phyloP scores from a whole-genome alignment of 2,113 vertebrate species.

The Edolisoma coerulescens region DNA sequence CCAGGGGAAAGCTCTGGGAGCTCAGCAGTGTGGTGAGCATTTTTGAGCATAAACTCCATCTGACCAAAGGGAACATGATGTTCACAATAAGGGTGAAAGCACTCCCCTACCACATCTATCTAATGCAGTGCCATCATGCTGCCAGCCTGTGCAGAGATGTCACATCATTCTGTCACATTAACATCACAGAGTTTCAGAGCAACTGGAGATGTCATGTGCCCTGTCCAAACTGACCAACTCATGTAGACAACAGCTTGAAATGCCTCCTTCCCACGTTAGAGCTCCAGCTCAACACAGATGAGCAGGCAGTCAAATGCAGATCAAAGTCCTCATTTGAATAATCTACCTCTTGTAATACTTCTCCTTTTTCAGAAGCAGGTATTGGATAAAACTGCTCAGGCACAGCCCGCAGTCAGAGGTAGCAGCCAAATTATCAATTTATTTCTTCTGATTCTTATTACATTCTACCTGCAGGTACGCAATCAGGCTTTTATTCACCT shows the following conservation, averaged over 20 bases:
- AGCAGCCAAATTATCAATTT: conserved; percentile 57
- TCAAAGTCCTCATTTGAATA: background rate
- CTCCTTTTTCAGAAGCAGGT: background rate
- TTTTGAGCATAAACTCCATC: background rate
- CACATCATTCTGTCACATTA: background rate
- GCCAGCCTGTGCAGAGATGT: background rate
- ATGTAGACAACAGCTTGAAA: background rate
- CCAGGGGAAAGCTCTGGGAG: background rate
- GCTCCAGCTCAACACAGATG: background rate
- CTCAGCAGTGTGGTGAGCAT: background rate
- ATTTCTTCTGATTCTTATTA: conserved; percentile 48
- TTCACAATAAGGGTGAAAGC: background rate
- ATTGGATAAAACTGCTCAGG: conserved; percentile 10
- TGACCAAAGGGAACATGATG: background rate
- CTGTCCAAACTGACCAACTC: background rate
- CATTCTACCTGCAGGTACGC: conserved; percentile 47
- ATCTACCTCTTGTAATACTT: background rate
- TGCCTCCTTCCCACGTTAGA: background rate
- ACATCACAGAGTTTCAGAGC: background rate
- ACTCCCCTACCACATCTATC: background rate
- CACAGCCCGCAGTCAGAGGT: background rate
- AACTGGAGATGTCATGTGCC: background rate
- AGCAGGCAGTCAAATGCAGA: background rate
- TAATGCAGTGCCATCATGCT: background rate
- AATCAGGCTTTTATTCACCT: conserved; percentile 73